Percentiles rank a stretch among this genome's conserved stretches.
Evolutionary conservation across 2,113 vertebrate genomes (phyloP).

Genomic region (Tupaia chinensis): DNA sequence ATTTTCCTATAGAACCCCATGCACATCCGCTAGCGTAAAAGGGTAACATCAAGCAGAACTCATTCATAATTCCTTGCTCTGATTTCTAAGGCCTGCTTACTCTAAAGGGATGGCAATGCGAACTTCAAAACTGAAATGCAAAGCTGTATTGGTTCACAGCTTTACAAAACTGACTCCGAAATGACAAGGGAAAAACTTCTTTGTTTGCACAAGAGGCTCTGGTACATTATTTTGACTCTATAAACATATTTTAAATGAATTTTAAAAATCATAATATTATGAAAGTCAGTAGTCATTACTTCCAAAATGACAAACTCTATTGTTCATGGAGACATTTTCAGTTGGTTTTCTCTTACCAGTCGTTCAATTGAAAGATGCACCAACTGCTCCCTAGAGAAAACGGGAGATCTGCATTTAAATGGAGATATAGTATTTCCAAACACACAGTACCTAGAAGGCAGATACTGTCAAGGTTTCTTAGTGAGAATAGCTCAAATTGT

Average conservation of each 20-base stretch:
- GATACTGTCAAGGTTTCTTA: conserved; percentile 86
- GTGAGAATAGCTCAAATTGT: conserved; percentile 84
- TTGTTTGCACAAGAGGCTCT: conserved; percentile 63
- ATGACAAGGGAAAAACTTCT: conserved; percentile 47
- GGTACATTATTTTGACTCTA: conserved; percentile 65
- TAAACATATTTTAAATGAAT: conserved; percentile 83
- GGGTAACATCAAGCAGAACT: fast-evolving
- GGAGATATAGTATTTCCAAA: conserved; percentile 88
- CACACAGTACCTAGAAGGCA: conserved; percentile 87
- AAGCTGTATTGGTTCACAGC: neutral
- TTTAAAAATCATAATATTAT: conserved; percentile 81
- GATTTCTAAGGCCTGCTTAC: neutral
- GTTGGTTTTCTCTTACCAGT: conserved; percentile 86
- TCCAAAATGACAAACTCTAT: conserved; percentile 84
- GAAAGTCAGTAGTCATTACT: conserved; percentile 84
- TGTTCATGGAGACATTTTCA: conserved; percentile 86
- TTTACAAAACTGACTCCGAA: neutral
- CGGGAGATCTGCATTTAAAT: conserved; percentile 89
- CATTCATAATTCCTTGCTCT: neutral
- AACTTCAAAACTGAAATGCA: neutral
- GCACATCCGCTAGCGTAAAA: neutral
- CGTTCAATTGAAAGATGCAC: conserved; percentile 87
- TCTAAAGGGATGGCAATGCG: neutral
- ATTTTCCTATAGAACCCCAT: neutral
- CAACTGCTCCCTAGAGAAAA: conserved; percentile 90